These are phyloP conservation scores for Corythornis vintsioides DNA, from an alignment of 2,113 vertebrate species.

Conservation along the genomic window DNA sequence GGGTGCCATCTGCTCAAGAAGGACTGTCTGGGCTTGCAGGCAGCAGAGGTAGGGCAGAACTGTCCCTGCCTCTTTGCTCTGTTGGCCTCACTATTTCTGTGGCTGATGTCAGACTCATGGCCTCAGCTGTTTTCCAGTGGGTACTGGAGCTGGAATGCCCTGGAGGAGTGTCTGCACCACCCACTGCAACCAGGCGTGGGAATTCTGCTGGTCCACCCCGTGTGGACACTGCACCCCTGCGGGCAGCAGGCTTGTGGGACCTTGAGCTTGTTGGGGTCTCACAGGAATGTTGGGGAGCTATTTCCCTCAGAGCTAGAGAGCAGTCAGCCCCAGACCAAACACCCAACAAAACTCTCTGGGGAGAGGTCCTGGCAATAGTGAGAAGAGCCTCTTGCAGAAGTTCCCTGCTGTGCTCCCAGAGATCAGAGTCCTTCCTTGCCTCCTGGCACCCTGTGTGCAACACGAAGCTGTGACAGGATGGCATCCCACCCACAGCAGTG, in stretches of 20 bases:
- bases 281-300: background rate
- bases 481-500: background rate
- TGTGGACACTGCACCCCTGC: background rate
- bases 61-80: background rate
- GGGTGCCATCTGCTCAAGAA: background rate
- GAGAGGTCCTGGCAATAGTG: background rate
- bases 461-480: background rate
- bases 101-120: background rate
- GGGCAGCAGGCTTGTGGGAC: background rate
- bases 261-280: background rate
- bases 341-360: background rate
- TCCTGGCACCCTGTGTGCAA: background rate
- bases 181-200: rapidly evolving
- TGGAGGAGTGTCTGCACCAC: background rate
- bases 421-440: background rate
- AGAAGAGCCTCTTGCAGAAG: background rate
- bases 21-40: background rate
- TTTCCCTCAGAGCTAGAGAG: background rate
- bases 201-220: background rate
- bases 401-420: background rate
- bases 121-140: background rate
- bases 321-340: background rate
- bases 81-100: background rate
- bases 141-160: background rate
- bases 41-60: background rate